Conservation (phyloP, 1,140 invertebrate genomes). For the Triops longicaudatus region DNA sequence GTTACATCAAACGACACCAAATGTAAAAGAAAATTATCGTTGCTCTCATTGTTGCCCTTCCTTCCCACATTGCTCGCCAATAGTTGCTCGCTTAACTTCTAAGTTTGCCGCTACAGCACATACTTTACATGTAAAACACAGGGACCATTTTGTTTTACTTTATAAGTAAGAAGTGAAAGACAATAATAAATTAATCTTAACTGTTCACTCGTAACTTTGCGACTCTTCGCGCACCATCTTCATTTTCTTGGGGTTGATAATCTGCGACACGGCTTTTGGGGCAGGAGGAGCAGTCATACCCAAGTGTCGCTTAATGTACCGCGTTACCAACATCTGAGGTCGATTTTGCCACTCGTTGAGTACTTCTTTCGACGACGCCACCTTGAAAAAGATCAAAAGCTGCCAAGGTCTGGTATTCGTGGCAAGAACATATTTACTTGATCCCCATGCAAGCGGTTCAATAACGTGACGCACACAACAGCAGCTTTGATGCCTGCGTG, state of each 20-base stretch:
- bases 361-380: constrained; percentile 75
- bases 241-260: constrained; percentile 49
- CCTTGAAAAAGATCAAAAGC: constrained; percentile 44
- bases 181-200: not conserved
- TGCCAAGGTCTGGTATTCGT: not conserved
- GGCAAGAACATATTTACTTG: constrained; percentile 55
- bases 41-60: not conserved
- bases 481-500: constrained; percentile 88
- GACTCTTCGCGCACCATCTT: constrained; percentile 83
- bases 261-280: constrained; percentile 22
- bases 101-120: not conserved
- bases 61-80: not conserved
- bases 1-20: not conserved
- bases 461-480: constrained; percentile 81
- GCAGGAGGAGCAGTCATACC: constrained; percentile 49
- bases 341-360: constrained; percentile 87
- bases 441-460: constrained; percentile 91
- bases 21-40: not conserved
- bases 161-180: not conserved
- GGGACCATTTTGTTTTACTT: not conserved
- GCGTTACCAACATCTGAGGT: constrained; percentile 76
- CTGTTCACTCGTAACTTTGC: constrained; percentile 64
- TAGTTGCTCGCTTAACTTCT: not conserved
- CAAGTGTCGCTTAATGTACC: constrained; percentile 77
- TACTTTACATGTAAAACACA: not conserved